Base-by-base conservation (phyloP, 2,888 invertebrate species). In the Patella caerulea region DNA sequence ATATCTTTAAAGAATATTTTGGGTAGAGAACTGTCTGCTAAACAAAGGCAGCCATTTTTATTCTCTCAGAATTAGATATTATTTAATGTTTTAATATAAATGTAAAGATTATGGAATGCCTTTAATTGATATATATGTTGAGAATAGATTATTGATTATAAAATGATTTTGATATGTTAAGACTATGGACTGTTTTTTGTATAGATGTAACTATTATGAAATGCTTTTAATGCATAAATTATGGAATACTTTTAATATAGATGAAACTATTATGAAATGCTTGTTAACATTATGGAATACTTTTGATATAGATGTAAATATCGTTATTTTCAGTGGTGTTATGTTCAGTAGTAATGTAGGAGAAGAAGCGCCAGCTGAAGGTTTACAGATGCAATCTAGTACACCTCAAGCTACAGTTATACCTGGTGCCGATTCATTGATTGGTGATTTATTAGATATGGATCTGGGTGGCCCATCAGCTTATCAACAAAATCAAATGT, bases 401-500 rank as follows among this genome's bases (percentile, higher is more conserved):
- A 82, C 84, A 5, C 92, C 93, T 12, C 90, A 91, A 81, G 86
- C 92, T 5, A 92, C 93, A 11, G 94, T 95, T 15, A 95, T 95
- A 85, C 95, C 95, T 17, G 93, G 94, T 15, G 95, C 97, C 93
- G 99, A 99, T 91, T 97, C 97, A 0, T 93, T 99, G 45, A 98
- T 99, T 90, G 99, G 98, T 0, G 99, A 99, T 93, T 93, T 99
- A 76, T 93, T 99, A 78, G 97, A 97, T 52, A 97, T 99, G 96
- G 99, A 99, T 92, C 95, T 99, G 82, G 96, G 96, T 87, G 92
- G 93, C 0, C 93, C 93, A 12, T 89, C 91, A 56, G 85, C 87
- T 82, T 87, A 85, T 78, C 87, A 86, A 74, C 86, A 86, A 83
- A 88, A 80, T 94, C 87, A 86, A 78, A 85, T 86, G 84, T 86